Base-by-base conservation (phyloP, 2,888 invertebrate genomes). In the Electrophaes corylata region DNA sequence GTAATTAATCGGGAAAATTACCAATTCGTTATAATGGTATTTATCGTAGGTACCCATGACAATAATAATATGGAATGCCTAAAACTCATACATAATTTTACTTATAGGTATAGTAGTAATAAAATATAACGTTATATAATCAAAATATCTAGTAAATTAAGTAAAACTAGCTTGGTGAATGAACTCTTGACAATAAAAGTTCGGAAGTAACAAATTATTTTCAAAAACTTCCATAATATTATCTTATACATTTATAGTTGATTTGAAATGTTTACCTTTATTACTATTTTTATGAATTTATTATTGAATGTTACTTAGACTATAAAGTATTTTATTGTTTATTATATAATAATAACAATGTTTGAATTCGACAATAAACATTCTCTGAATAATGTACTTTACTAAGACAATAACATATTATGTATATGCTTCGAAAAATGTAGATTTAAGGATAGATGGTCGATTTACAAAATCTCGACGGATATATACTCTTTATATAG, bases 171-270 rank as follows among this genome's bases (percentile, higher is more conserved):
- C 33, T 41, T 47, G 16, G 39, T 33, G 12, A 20, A 20, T 19
- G 18, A 47, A 47, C 23, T 41, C 29, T 49, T 53, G 49, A 58
- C 58, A 54, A 58, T 57, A 57, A 43, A 45, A 44, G 14, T 58
- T 45, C 45, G n/a, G 5, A 51, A 23, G 26, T 26, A 26, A 33
- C 44, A 37, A 29, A 43, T 23, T 48, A 53, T 39, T 48, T 40
- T 31, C 19, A 31, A 33, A 12, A 41, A 12, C 46, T 39, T 20
- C 8, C n/a, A 44, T 12, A 6, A 40, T 23, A 40, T 40, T 51
- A 6, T 10, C 14, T 23, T 23, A 43, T 26, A 51, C 40, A 48
- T n/a, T n/a, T n/a, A n/a, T 50, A 14, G 11, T 50, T 47, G 18
- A 19, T 33, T 48, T 45, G 5, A 37, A 46, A n/a, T 35, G 23